Evolutionary conservation across 2,797 vertebrate species (phyloP).

Genomic region (Manis pentadactyla): DNA sequence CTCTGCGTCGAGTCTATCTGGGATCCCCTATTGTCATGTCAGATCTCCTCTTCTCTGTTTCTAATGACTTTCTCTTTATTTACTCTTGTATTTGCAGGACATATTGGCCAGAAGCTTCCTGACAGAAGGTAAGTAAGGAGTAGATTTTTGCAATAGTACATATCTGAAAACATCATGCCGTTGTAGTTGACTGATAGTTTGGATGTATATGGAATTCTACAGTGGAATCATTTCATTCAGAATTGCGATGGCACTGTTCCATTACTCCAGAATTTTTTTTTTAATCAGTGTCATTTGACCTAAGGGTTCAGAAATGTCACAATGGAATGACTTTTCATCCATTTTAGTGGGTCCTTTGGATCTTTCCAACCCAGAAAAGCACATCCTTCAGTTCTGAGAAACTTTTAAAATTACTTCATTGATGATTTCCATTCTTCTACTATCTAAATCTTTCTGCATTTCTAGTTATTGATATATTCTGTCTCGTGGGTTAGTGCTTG

Average conservation of each 20-base stretch:
- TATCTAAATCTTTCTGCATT: neutral
- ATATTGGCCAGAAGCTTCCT: neutral
- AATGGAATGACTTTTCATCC: neutral
- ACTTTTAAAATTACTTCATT: neutral
- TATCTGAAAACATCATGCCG: neutral
- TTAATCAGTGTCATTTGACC: neutral
- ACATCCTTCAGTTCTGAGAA: neutral
- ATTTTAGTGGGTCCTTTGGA: neutral
- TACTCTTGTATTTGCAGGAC: neutral
- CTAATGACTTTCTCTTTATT: neutral
- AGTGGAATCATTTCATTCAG: neutral
- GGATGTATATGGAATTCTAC: neutral
- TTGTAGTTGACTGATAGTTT: neutral
- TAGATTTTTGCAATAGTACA: neutral
- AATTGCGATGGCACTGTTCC: neutral
- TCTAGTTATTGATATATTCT: neutral
- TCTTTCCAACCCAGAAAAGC: neutral
- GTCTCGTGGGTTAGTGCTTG: neutral
- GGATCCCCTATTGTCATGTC: neutral
- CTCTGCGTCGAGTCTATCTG: neutral
- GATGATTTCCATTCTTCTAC: neutral
- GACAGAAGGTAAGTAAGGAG: neutral
- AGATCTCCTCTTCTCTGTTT: neutral
- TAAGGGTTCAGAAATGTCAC: neutral
- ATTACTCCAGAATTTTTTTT: neutral